Evolutionary conservation across 2,888 invertebrate species (phyloP).

Genomic region (Andrena minutula): DNA sequence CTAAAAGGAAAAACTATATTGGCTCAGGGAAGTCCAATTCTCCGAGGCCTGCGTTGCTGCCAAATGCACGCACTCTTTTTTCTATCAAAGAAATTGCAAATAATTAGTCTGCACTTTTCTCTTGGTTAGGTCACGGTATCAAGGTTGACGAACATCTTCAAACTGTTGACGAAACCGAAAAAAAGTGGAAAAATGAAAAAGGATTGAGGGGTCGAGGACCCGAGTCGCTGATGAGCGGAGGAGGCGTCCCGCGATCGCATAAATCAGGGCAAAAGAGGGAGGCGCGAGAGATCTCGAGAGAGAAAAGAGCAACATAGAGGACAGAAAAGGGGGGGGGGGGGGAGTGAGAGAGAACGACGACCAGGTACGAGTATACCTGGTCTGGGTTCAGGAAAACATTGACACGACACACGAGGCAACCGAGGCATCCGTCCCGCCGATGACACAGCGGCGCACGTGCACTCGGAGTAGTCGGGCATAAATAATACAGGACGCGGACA

Average conservation of each 20-base stretch:
- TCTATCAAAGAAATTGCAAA: too few relatives aligned
- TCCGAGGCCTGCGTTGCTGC: too few relatives aligned
- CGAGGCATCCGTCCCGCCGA: constrained; percentile 78
- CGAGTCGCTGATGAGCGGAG: constrained; percentile 60
- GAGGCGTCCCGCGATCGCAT: constrained; percentile 70
- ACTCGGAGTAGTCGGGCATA: constrained; percentile 82
- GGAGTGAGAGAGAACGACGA: constrained; percentile 21
- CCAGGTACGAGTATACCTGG: constrained; percentile 74
- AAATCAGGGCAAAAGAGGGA: constrained; percentile 72
- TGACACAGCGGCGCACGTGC: constrained; percentile 85
- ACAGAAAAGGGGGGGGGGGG: neutral
- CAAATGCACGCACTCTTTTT: too few relatives aligned
- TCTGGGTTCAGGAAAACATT: constrained; percentile 80
- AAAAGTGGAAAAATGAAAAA: constrained; percentile 11
- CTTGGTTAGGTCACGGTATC: neutral
- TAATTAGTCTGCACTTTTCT: neutral
- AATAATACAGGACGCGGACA: constrained; percentile 85
- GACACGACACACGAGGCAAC: constrained; percentile 78
- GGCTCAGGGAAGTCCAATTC: too few relatives aligned
- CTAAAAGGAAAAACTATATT: too few relatives aligned
- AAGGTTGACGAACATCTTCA: neutral
- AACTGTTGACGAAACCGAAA: neutral
- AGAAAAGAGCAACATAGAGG: constrained; percentile 2
- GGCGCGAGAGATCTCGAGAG: constrained; percentile 43
- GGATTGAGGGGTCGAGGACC: constrained; percentile 38